Conservation (phyloP, 2,113 vertebrate genomes). For the Corvus cornix region DNA sequence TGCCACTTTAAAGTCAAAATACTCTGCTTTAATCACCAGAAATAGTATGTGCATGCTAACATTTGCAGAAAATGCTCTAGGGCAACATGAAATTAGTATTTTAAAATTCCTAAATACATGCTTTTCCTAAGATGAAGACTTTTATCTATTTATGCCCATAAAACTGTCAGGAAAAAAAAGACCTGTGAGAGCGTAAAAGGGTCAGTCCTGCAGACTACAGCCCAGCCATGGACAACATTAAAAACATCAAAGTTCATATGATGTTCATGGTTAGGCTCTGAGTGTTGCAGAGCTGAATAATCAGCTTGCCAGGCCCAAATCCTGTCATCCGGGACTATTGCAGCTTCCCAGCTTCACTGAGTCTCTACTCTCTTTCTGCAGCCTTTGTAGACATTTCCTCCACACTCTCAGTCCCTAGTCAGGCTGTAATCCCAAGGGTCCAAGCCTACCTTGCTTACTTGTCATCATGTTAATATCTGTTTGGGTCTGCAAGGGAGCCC, state of each 20-base stretch:
- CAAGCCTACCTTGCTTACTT: background rate
- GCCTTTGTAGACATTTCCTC: background rate
- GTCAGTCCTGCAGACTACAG: constrained; percentile 2
- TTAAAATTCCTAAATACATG: constrained; percentile 61
- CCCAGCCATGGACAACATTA: background rate
- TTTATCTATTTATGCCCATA: constrained; percentile 53
- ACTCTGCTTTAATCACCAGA: constrained; percentile 38
- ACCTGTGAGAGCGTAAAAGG: constrained; percentile 14
- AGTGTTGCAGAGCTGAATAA: constrained; percentile 3
- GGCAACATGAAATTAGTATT: constrained; percentile 48
- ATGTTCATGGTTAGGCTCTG: background rate
- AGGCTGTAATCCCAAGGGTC: background rate
- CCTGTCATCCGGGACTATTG: background rate
- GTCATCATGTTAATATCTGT: too few species aligned
- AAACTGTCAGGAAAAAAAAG: constrained; percentile 11
- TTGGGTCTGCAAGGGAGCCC: background rate
- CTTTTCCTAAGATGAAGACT: constrained; percentile 69
- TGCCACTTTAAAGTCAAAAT: constrained; percentile 66
- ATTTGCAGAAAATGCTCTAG: constrained; percentile 71
- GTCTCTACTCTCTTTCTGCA: background rate
- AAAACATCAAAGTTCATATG: constrained; percentile 26
- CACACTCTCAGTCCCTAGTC: background rate
- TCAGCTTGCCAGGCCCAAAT: background rate
- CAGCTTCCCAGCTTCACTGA: background rate
- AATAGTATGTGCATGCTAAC: constrained; percentile 52